These are phyloP conservation scores for Drosophila chauvacae DNA, from an alignment of 1,140 invertebrate species.

Conservation along the genomic window DNA sequence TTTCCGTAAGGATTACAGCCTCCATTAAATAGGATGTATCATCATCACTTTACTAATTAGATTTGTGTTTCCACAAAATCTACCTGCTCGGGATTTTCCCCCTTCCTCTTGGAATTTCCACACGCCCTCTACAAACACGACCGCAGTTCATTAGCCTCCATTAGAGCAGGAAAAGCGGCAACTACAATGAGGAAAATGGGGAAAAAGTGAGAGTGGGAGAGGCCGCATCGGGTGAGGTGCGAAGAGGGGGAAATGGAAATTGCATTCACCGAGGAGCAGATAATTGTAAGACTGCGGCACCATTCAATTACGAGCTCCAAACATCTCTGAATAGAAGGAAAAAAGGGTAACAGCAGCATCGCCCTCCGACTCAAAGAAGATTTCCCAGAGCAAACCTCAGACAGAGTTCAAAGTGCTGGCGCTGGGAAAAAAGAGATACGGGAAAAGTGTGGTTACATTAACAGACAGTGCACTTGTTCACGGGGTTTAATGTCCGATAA, in stretches of 20 bases:
- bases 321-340: constrained; percentile 29
- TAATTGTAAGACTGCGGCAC: constrained; percentile 43
- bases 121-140: constrained; percentile 1
- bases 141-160: constrained; percentile 70
- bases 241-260: constrained; percentile 6
- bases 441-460: constrained; percentile 19
- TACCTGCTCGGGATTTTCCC: constrained; percentile 47
- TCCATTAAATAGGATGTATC: constrained; percentile 16
- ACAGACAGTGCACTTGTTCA: constrained; percentile 58
- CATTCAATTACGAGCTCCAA: constrained; percentile 47
- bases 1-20: not conserved
- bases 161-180: constrained; percentile 64
- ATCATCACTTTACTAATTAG: constrained; percentile 41
- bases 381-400: constrained; percentile 46
- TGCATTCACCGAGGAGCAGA: constrained; percentile 43
- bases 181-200: constrained; percentile 55
- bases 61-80: constrained; percentile 23
- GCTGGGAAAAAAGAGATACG: constrained; percentile 13
- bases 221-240: constrained; percentile 1
- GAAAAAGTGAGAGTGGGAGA: constrained; percentile 3
- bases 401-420: constrained; percentile 65
- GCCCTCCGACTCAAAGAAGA: constrained; percentile 29
- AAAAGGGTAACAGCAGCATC: constrained; percentile 58
- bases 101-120: not conserved
- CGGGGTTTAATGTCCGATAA: constrained; percentile 74